Evolutionary conservation across 2,113 vertebrate genomes (phyloP), one percentile per base, ranked within the genome.

Genomic region (Nibea albiflora): DNA sequence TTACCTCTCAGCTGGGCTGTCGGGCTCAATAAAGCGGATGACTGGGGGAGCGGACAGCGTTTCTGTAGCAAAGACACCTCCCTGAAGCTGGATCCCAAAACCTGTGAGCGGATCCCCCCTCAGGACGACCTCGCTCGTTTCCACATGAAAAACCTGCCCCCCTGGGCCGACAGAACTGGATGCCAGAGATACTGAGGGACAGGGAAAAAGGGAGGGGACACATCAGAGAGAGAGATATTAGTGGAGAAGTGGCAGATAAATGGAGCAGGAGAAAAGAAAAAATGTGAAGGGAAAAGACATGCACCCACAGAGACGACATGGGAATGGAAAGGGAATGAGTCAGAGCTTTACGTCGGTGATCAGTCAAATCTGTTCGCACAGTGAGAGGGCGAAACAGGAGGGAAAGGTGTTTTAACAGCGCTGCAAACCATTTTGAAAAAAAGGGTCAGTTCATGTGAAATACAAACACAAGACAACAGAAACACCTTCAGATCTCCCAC

Each of bases 1-100:
- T 94, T 96, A 96, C 98, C 97, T 98, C 94, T 99, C 98, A 47
- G 98, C 97, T 0, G 98, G 96, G 89, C 98, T 99, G 95, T 99
- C 97, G 0, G 97, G 97, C 92, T 98, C 97, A 28, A 99, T 97
- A 89, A 98, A 98, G 85, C 97, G 96, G 91, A 99, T 94, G 49
- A 97, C 95, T 20, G 98, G 97, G 0, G 98, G 97, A 66, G 96
- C 95, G 5, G 97, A 98, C 82, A 99, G 93, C 31, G 96, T 97
- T 92, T 99, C 98, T 0, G 97, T 99, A 89, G 97, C 97, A 85
- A 99, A 99, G 91, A 99, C 96, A 63, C 98, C 98, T 42, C 98
- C 98, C 91, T 99, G 98, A 67, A 99, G 97, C 95, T 99, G 98
- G 66, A 99, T 94, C 90, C 98, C 98, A 6, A 99, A 99, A 86